Percentiles rank a stretch among this genome's conserved stretches.
Evolutionary conservation across 2,797 vertebrate genomes (phyloP).

Genomic region (Pipistrellus kuhlii): DNA sequence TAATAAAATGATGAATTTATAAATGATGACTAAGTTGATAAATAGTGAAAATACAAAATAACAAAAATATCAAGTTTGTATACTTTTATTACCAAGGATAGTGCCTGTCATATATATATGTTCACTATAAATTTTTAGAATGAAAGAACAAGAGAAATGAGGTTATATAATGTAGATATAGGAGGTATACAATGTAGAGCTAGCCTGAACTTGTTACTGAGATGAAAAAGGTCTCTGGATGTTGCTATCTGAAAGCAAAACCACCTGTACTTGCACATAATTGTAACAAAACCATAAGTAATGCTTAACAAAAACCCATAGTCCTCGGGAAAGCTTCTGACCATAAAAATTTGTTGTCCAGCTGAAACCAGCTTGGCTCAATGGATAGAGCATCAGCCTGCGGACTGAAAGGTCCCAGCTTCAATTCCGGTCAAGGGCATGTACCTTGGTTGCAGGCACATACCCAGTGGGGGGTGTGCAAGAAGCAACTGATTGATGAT

Average conservation of each 20-base stretch:
- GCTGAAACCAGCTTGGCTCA: no score
- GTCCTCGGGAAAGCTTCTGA: not conserved
- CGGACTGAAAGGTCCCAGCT: no score
- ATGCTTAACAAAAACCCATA: not conserved
- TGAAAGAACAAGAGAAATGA: not conserved
- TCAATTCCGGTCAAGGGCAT: no score
- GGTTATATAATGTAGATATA: not conserved
- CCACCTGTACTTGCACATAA: not conserved
- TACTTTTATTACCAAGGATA: not conserved
- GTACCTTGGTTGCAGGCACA: no score
- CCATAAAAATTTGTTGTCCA: not conserved
- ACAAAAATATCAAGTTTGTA: not conserved
- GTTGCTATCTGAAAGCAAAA: constrained; percentile 21
- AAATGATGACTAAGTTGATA: not conserved
- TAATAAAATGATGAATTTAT: not conserved
- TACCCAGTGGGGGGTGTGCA: no score
- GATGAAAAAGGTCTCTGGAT: not conserved
- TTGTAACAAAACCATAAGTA: not conserved
- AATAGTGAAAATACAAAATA: constrained; percentile 22
- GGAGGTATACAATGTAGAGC: not conserved
- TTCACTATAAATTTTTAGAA: not conserved
- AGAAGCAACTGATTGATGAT: no score
- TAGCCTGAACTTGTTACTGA: not conserved
- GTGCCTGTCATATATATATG: not conserved
- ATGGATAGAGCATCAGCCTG: no score